Base-by-base conservation (phyloP, 2,888 invertebrate genomes). In the Coenonympha arcania region DNA sequence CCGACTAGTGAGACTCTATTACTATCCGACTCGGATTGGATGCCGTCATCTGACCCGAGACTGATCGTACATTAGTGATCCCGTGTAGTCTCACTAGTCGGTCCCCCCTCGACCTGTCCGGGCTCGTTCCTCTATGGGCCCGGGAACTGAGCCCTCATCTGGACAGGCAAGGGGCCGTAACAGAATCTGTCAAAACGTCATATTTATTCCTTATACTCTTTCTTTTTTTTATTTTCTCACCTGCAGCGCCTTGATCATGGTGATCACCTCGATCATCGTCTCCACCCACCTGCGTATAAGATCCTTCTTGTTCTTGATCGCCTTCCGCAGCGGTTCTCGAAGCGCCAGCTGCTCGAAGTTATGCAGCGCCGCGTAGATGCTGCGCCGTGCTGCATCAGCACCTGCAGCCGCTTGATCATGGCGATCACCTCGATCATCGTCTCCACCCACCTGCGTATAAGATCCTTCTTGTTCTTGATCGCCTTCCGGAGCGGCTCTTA, bases 161-260 rank as follows among this genome's bases (percentile, higher is more conserved):
- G n/a, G n/a, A n/a, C n/a, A n/a, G n/a, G n/a, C n/a, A n/a, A n/a
- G n/a, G n/a, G n/a, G n/a, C n/a, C n/a, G n/a, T n/a, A n/a, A n/a
- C n/a, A n/a, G n/a, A n/a, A n/a, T n/a, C n/a, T n/a, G n/a, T n/a
- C n/a, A n/a, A n/a, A n/a, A n/a, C n/a, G n/a, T n/a, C n/a, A n/a
- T n/a, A n/a, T n/a, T n/a, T n/a, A n/a, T n/a, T n/a, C n/a, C n/a
- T n/a, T n/a, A n/a, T n/a, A n/a, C n/a, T n/a, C n/a, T n/a, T n/a
- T n/a, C n/a, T n/a, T n/a, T n/a, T n/a, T n/a, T n/a, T n/a, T n/a
- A n/a, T n/a, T n/a, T n/a, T n/a, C n/a, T n/a, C n/a, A 96, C 95
- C 78, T 99, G 99, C 3, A 99, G 88, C 0, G 98, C 98, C 79
- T 99, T 99, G 64, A 99, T 98, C 98, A 99, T 99, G 0, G 98